Evolutionary conservation across 2,113 vertebrate genomes (phyloP), one percentile per base, ranked within the genome.

Genomic region (Picathartes gymnocephalus): DNA sequence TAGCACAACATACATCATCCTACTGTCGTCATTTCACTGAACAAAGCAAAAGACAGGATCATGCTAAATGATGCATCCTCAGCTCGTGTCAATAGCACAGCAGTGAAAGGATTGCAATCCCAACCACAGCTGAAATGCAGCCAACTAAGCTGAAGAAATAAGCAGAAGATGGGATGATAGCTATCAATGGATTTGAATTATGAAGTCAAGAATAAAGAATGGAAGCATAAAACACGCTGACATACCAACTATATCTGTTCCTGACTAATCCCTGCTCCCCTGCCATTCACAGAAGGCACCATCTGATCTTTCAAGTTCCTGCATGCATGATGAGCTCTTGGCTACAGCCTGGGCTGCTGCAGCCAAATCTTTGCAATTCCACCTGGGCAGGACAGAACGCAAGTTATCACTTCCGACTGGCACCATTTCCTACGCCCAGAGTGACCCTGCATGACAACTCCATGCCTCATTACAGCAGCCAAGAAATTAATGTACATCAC

Each of bases 351-450:
- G 68, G 37, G 92, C 60, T 47, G 68, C 64, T 56, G 30, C 76
- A 84, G 94, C 96, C 96, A 97, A 95, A 74, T 97, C 88, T 74
- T 64, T 74, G 86, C 2, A 1, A 68, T 74, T 92, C 93, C 95
- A 96, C 96, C 94, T 96, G 95, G 94, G 90, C 64, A 96, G 93
- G 93, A 95, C 94, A 97, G 96, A 97, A 97, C 71, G 93, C 60
- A 71, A 90, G 95, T 92, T 94, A 93, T 88, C 92, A 93, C 92
- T 96, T 96, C 95, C 68, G 56, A 96, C 81, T 95, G 96, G 92
- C 96, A 90, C 76, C 7, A 61, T 61, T 72, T 92, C 95, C 93
- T 53, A 31, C 11, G 80, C 90, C 56, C 92, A 96, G 90, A 93
- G 92, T 92, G 93, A 92, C 94, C 86, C 92, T 35, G 72, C 79